Conservation (phyloP, 2,113 vertebrate genomes). For the Sterrhoptilus dennistouni region DNA sequence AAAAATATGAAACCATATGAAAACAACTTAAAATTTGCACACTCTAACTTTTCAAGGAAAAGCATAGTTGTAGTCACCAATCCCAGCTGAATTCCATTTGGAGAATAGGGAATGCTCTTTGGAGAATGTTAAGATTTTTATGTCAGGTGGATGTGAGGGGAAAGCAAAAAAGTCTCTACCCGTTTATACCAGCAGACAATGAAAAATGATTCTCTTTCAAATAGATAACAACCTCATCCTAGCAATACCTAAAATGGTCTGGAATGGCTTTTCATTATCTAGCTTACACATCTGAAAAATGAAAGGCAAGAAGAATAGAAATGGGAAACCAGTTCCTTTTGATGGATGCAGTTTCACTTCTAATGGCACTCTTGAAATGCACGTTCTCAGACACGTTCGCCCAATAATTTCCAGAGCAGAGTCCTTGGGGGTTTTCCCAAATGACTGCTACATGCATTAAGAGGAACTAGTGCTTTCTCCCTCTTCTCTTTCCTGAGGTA, state of each 20-base stretch:
- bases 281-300: conserved; percentile 51
- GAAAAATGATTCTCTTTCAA: conserved; percentile 52
- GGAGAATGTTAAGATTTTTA: conserved; percentile 16
- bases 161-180: conserved; percentile 12
- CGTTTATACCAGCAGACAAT: conserved; percentile 21
- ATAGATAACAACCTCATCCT: conserved; percentile 43
- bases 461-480: neutral
- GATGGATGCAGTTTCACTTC: conserved; percentile 48
- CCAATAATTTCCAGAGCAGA: conserved; percentile 30
- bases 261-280: conserved; percentile 59
- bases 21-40: neutral
- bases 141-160: conserved; percentile 28
- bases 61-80: neutral
- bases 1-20: neutral
- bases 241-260: conserved; percentile 31
- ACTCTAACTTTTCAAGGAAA: neutral
- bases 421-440: conserved; percentile 54
- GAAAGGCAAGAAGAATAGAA: conserved; percentile 27
- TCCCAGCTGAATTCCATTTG: neutral
- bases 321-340: conserved; percentile 36
- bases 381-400: conserved; percentile 21
- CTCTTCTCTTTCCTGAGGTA: neutral
- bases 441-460: conserved; percentile 5
- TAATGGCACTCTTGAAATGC: conserved; percentile 5
- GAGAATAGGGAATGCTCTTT: neutral